Evolutionary conservation across 2,113 vertebrate species (phyloP).

Genomic region (Pseudopodoces humilis): DNA sequence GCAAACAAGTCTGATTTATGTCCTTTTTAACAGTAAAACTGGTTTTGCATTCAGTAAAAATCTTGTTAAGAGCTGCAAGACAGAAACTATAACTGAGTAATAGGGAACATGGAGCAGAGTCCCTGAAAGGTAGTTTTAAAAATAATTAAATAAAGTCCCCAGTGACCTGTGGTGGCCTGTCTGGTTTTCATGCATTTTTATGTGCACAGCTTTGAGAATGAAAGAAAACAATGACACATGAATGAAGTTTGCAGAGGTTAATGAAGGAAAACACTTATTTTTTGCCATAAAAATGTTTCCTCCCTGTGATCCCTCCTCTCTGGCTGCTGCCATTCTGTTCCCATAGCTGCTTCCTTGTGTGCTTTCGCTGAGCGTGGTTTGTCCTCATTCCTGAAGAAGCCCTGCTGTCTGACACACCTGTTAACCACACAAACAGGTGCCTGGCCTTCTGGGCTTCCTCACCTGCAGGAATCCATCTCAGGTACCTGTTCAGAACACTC

Average conservation of each 20-base stretch:
- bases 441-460: slow-evolving; percentile 22
- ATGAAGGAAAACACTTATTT: neutral
- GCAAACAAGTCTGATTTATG: neutral
- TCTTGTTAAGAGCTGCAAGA: neutral
- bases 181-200: neutral
- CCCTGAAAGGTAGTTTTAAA: neutral
- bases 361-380: neutral
- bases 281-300: neutral
- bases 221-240: neutral
- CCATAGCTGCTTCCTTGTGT: neutral
- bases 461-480: neutral
- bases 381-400: slow-evolving; percentile 36
- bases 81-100: neutral
- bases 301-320: neutral
- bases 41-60: neutral
- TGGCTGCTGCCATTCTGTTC: slow-evolving; percentile 6
- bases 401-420: slow-evolving; percentile 65
- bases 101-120: neutral
- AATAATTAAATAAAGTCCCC: neutral
- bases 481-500: neutral
- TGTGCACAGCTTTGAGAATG: neutral
- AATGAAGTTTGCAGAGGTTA: neutral
- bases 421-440: slow-evolving; percentile 55
- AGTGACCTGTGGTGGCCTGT: neutral
- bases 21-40: neutral